These are phyloP conservation scores for Dasysyrphus albostriatus DNA, from an alignment of 2,888 invertebrate species.

Conservation along the genomic window DNA sequence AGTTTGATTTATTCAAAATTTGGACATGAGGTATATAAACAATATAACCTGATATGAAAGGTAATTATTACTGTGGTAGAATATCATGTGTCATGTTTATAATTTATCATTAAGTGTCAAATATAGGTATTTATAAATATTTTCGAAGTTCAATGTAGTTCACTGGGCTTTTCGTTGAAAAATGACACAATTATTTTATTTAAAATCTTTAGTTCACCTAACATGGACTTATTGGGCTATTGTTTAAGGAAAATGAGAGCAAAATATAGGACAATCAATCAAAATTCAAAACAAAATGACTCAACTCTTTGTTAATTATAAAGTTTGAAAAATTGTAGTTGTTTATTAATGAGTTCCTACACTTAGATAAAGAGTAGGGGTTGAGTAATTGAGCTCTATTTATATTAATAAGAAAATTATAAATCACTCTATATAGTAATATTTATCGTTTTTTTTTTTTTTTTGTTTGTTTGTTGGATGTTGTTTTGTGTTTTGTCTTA, in stretches of 20 bases:
- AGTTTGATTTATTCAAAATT: neutral
- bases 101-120: conserved; percentile 3
- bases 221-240: no score
- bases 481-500: neutral
- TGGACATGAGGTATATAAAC: neutral
- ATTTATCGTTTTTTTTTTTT: neutral
- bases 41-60: neutral
- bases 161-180: neutral
- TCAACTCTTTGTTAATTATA: conserved; percentile 33
- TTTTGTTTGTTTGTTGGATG: no score
- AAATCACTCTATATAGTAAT: neutral
- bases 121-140: neutral
- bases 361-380: neutral
- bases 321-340: neutral
- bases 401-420: neutral
- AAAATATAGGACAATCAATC: conserved; percentile 29
- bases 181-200: neutral
- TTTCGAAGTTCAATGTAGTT: conserved; percentile 25
- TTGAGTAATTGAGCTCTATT: conserved; percentile 27
- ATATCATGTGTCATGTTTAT: conserved; percentile 2
- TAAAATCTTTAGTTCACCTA: no score
- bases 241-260: neutral
- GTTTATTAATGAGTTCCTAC: neutral
- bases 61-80: conserved; percentile 1
- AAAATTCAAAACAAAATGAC: conserved; percentile 40